A percentile compares a stretch with the other conserved stretches of the same genome.
These are phyloP conservation scores for Okapia johnstoni DNA, from an alignment of 2,113 vertebrate genomes.

Conservation along the genomic window DNA sequence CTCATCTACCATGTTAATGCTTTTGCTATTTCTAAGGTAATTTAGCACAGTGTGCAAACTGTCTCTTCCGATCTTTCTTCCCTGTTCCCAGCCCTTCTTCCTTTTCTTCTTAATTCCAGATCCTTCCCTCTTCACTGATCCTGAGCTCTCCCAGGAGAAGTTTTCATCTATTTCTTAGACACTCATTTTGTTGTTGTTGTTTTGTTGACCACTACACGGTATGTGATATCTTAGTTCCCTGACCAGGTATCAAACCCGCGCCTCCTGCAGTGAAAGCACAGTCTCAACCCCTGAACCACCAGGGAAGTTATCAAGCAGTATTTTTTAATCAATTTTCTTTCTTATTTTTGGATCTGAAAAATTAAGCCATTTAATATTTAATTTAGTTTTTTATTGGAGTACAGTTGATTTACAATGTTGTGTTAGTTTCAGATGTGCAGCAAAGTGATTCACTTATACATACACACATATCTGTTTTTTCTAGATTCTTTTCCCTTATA, in stretches of 20 bases:
- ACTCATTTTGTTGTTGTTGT: not conserved
- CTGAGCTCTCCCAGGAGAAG: not conserved
- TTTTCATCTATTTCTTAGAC: not conserved
- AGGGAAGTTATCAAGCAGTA: not conserved
- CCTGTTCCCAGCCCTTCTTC: not conserved
- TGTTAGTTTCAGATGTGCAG: not conserved
- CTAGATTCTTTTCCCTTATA: not conserved
- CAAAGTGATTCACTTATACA: not conserved
- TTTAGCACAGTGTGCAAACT: not conserved
- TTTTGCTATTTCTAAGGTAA: not conserved
- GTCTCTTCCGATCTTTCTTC: not conserved
- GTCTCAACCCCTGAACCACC: not conserved
- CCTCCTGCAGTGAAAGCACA: not conserved
- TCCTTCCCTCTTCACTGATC: not conserved
- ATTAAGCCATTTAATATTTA: not conserved
- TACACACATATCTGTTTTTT: not conserved
- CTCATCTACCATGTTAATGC: not conserved
- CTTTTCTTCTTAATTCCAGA: not conserved
- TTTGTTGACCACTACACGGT: not conserved
- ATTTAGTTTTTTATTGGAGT: not conserved
- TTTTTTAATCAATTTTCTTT: not conserved
- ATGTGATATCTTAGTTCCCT: not conserved
- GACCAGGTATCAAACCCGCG: not conserved
- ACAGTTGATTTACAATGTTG: not conserved
- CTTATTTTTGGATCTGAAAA: not conserved